Percentiles rank a stretch among this genome's conserved stretches.
phyloP scores from a whole-genome alignment of 2,888 invertebrate genomes.

The Polia nebulosa region DNA sequence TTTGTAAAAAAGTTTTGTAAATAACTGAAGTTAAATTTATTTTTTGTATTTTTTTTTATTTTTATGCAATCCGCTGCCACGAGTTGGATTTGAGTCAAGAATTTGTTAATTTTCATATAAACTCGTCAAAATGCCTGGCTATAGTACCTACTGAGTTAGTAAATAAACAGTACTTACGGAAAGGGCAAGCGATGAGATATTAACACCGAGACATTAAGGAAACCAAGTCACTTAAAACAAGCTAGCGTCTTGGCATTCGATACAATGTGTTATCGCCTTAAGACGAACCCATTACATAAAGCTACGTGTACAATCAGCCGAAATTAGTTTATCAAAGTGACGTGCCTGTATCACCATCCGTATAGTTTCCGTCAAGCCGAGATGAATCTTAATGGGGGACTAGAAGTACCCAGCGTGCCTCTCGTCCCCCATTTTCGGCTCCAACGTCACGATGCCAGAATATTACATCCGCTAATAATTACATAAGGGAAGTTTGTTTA shows the following conservation, averaged over 20 bases:
- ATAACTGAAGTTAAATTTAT: too few species aligned
- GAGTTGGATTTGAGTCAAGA: too few species aligned
- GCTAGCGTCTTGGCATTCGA: background rate
- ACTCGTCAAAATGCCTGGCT: background rate
- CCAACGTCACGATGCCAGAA: conserved; percentile 26
- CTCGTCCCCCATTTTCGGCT: conserved; percentile 21
- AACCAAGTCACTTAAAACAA: background rate
- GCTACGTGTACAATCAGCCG: conserved; percentile 50
- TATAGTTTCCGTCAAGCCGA: conserved; percentile 34
- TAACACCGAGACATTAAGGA: background rate
- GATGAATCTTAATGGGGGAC: conserved; percentile 51
- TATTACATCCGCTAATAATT: conserved; percentile 42
- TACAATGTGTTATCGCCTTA: conserved; percentile 23
- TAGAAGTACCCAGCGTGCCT: conserved; percentile 24
- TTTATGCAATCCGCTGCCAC: too few species aligned
- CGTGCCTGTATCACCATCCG: conserved; percentile 40
- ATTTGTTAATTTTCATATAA: background rate
- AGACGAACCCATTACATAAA: conserved; percentile 44
- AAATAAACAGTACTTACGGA: background rate
- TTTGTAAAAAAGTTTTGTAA: too few species aligned
- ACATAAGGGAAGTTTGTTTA: conserved; percentile 32
- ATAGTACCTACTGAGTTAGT: background rate
- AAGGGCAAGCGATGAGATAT: background rate
- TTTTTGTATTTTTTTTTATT: too few species aligned
- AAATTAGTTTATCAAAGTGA: conserved; percentile 61